Conservation (phyloP, 2,113 vertebrate genomes). For the Brachionichthys hirsutus region DNA sequence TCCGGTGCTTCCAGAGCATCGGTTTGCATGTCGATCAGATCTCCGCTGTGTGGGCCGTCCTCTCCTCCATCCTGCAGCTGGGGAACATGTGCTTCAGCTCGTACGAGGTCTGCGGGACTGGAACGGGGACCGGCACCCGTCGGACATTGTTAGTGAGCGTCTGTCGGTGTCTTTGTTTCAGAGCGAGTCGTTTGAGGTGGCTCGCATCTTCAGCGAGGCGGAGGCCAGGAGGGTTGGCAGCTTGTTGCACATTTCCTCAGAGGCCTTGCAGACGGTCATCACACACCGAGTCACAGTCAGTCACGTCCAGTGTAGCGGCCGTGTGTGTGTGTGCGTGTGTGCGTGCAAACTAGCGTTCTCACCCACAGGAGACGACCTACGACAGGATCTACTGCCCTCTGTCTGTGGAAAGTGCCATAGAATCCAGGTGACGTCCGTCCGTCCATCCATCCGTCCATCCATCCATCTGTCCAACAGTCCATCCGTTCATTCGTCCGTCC, state of each 20-base stretch:
- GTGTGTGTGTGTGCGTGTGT: background rate
- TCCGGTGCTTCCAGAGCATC: conserved; percentile 83
- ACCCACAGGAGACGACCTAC: conserved; percentile 85
- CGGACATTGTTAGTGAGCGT: background rate
- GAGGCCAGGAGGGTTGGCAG: conserved; percentile 84
- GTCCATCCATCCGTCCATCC: too few species aligned
- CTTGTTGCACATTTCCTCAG: conserved; percentile 82
- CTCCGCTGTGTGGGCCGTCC: conserved; percentile 82
- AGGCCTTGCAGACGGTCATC: conserved; percentile 84
- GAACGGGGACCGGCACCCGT: background rate
- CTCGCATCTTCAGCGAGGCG: conserved; percentile 82
- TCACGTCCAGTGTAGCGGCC: background rate
- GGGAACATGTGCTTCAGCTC: conserved; percentile 95
- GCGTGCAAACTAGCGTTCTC: background rate
- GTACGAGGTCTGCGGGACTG: conserved; percentile 79
- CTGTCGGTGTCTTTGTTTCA: conserved; percentile 56
- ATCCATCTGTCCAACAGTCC: too few species aligned
- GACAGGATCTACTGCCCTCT: conserved; percentile 86
- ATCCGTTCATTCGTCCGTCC: too few species aligned
- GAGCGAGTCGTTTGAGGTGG: conserved; percentile 85
- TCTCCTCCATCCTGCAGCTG: conserved; percentile 89
- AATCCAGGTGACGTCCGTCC: conserved; percentile 80
- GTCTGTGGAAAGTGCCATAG: conserved; percentile 87
- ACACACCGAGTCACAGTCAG: conserved; percentile 85
- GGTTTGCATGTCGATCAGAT: conserved; percentile 79